These are phyloP conservation scores for Sylvietta virens DNA, from an alignment of 2,113 vertebrate genomes.

Conservation along the genomic window DNA sequence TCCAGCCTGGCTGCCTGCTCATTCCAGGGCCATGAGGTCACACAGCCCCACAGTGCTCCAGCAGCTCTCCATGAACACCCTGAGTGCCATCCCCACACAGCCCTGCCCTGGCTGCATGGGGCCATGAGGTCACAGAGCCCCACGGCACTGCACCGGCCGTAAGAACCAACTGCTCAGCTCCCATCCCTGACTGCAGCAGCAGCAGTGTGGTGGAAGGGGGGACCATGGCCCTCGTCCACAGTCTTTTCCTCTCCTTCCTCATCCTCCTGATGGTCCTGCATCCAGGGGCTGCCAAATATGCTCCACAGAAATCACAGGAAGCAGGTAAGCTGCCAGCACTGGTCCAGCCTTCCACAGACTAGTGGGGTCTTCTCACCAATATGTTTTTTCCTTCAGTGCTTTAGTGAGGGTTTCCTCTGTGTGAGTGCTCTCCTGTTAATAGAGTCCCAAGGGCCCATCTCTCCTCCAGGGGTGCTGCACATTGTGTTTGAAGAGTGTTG, in stretches of 20 bases:
- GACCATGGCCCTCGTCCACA: neutral
- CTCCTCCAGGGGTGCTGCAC: neutral
- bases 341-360: neutral
- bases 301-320: neutral
- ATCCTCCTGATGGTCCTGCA: neutral
- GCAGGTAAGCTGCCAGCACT: neutral
- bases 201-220: neutral
- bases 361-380: neutral
- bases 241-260: neutral
- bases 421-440: fast-evolving
- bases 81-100: neutral
- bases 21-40: neutral
- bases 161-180: neutral
- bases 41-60: neutral
- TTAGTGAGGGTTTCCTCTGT: neutral
- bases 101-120: neutral
- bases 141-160: neutral
- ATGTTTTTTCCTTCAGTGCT: neutral
- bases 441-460: neutral
- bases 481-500: neutral
- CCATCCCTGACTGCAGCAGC: neutral
- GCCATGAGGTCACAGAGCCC: neutral
- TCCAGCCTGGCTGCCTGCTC: fast-evolving
- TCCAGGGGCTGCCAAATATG: neutral
- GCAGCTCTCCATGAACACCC: neutral